Evolutionary conservation across 2,113 vertebrate species (phyloP).

Genomic region (Hylia prasina): DNA sequence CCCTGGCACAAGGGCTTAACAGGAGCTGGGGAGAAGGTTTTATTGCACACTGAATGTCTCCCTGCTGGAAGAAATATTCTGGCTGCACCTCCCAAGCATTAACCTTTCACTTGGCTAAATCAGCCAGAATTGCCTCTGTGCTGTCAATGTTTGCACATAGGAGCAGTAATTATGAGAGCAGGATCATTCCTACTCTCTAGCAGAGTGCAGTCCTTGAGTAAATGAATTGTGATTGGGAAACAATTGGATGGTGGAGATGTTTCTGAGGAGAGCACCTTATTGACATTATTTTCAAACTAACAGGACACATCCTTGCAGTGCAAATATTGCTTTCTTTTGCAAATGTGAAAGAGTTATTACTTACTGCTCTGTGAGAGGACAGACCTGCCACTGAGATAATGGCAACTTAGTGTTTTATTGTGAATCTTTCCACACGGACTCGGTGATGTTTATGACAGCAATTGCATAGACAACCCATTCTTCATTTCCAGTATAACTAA

Average conservation of each 20-base stretch:
- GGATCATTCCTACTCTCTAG: background rate
- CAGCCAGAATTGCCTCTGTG: conserved; percentile 17
- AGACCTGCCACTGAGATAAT: conserved; percentile 18
- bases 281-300: conserved; percentile 60
- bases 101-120: conserved; percentile 56
- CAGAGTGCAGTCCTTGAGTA: conserved; percentile 6
- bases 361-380: background rate
- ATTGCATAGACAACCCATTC: conserved; percentile 40
- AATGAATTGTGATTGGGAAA: conserved; percentile 46
- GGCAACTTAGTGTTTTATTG: conserved; percentile 36
- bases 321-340: conserved; percentile 46
- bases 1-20: background rate
- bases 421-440: background rate
- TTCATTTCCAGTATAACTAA: conserved; percentile 48
- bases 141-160: background rate
- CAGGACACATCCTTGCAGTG: conserved; percentile 24
- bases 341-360: conserved; percentile 51
- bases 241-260: background rate
- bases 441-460: conserved; percentile 7
- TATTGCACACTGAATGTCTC: background rate
- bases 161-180: conserved; percentile 27
- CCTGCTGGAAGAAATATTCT: conserved; percentile 8
- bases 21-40: background rate
- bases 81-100: background rate
- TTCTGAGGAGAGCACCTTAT: conserved; percentile 41